Conservation (phyloP, 2,888 invertebrate genomes). For the Cephus pulcher region DNA sequence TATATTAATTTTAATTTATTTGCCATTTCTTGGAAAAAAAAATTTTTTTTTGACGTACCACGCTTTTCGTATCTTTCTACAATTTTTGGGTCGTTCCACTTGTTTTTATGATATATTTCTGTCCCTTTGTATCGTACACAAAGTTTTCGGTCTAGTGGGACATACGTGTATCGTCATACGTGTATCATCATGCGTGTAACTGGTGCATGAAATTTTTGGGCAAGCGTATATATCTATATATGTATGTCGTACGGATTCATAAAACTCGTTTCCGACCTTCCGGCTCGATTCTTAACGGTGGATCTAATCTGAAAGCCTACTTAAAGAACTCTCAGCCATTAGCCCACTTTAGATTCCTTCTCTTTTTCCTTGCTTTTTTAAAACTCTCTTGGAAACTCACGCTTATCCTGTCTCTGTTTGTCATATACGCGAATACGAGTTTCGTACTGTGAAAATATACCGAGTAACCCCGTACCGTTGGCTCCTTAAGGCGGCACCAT, state of each 20-base stretch:
- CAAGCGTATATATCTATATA: background rate
- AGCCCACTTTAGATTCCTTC: constrained; percentile 38
- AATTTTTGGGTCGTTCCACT: background rate
- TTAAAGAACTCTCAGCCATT: constrained; percentile 42
- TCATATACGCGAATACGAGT: background rate
- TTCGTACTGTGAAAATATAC: background rate
- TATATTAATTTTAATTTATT: background rate
- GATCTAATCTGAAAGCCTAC: constrained; percentile 34
- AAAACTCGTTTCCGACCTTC: constrained; percentile 25
- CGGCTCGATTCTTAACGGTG: constrained; percentile 18
- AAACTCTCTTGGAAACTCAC: background rate
- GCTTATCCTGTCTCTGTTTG: background rate
- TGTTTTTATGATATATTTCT: too few relatives aligned
- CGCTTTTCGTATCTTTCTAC: background rate
- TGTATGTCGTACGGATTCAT: constrained; percentile 9
- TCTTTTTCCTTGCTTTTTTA: background rate
- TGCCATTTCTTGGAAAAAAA: background rate
- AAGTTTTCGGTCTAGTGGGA: background rate
- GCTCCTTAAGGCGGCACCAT: background rate
- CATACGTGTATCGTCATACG: background rate
- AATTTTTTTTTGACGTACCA: background rate
- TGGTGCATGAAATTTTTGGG: background rate
- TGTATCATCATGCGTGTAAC: background rate
- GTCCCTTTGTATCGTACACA: too few relatives aligned
- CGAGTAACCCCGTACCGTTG: background rate